A percentile compares a stretch with the other conserved stretches of the same genome.
phyloP scores from a whole-genome alignment of 1,140 invertebrate species.

The Drosophila tristis region DNA sequence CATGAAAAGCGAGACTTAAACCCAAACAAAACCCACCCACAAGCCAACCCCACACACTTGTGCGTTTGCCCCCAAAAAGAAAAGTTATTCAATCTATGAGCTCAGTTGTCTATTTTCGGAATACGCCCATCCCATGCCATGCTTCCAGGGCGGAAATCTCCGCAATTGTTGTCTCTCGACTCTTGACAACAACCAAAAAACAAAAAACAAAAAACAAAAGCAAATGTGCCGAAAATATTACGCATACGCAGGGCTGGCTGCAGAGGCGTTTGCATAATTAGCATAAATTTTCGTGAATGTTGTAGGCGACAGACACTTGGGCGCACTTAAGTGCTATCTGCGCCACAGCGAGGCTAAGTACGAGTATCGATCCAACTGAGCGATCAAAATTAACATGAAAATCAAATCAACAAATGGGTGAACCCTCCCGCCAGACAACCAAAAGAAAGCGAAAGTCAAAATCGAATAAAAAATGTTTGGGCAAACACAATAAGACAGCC shows the following conservation, averaged over 20 bases:
- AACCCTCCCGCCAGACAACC: background rate
- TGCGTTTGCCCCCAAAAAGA: background rate
- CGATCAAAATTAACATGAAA: constrained; percentile 75
- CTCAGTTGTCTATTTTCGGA: constrained; percentile 46
- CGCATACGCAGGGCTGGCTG: constrained; percentile 58
- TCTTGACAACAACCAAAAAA: constrained; percentile 15
- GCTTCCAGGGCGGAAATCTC: constrained; percentile 18
- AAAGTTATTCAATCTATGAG: constrained; percentile 26
- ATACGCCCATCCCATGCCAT: background rate
- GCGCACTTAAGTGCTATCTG: constrained; percentile 52
- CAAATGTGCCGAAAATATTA: constrained; percentile 57
- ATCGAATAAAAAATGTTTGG: constrained; percentile 68
- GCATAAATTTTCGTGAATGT: constrained; percentile 72
- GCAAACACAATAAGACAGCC: constrained; percentile 29
- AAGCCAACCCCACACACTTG: background rate
- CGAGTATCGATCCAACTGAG: constrained; percentile 57
- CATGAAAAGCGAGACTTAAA: constrained; percentile 13
- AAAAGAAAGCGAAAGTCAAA: constrained; percentile 30
- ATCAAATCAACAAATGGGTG: constrained; percentile 72
- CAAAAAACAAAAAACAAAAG: constrained; percentile 32
- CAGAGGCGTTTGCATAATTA: constrained; percentile 70
- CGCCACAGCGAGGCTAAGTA: background rate
- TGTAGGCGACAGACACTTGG: constrained; percentile 61
- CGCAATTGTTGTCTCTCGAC: constrained; percentile 9
- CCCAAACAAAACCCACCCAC: background rate